A percentile compares a stretch with the other conserved stretches of the same genome.
Conservation (phyloP, 2,113 vertebrate genomes). For the Butastur rufipennis region DNA sequence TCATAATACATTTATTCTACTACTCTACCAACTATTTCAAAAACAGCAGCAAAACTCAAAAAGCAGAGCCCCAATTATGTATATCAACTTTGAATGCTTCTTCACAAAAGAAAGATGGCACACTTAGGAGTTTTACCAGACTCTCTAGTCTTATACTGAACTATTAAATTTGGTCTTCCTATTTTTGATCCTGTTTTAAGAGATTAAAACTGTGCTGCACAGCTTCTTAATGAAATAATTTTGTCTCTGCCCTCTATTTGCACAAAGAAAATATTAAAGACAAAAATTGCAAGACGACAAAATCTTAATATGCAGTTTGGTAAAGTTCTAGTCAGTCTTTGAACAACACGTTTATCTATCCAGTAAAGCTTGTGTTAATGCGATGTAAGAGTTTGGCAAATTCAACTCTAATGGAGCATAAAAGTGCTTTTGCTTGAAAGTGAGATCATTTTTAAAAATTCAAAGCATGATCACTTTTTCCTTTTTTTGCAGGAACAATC, state of each 20-base stretch:
- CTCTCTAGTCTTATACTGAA: not conserved
- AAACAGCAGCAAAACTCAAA: not conserved
- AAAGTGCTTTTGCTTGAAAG: conserved; percentile 86
- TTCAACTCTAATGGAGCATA: conserved; percentile 86
- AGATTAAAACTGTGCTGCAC: not conserved
- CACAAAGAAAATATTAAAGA: conserved; percentile 59
- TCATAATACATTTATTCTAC: not conserved
- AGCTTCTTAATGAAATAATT: conserved; percentile 1
- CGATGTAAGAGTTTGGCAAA: conserved; percentile 82
- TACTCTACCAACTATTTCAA: not conserved
- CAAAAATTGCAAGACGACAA: conserved; percentile 59
- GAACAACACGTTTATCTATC: conserved; percentile 79
- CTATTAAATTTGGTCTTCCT: not conserved
- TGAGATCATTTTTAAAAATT: conserved; percentile 87
- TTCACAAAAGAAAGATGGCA: not conserved
- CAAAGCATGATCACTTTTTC: conserved; percentile 83
- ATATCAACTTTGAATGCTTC: not conserved
- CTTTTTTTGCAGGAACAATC: conserved; percentile 81
- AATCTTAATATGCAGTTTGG: conserved; percentile 83
- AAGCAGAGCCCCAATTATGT: not conserved
- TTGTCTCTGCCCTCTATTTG: conserved; percentile 2
- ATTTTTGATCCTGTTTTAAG: not conserved
- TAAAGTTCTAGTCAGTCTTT: conserved; percentile 80
- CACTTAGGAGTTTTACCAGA: not conserved
- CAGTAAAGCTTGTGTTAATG: conserved; percentile 84